Percentiles rank a stretch among this genome's conserved stretches.
Evolutionary conservation across 2,888 invertebrate genomes (phyloP).

Genomic region (Ochropacha duplaris): DNA sequence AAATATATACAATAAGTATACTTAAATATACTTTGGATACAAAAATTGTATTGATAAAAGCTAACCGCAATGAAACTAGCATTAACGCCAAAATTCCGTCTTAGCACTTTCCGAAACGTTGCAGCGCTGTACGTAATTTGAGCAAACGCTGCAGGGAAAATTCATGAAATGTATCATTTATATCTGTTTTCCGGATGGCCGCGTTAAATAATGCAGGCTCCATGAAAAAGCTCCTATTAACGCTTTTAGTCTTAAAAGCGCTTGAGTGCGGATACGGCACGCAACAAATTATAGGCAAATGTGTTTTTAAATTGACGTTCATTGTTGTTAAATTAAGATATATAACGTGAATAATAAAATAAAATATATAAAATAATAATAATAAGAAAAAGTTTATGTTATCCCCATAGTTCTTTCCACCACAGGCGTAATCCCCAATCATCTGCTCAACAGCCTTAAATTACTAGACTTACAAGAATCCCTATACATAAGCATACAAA

Average conservation of each 20-base stretch:
- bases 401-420: no score
- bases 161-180: slow-evolving; percentile 47
- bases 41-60: slow-evolving; percentile 4
- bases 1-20: no score
- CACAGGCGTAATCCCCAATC: no score
- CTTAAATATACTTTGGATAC: no score
- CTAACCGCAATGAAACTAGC: not conserved
- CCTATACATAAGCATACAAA: no score
- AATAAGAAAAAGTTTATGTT: no score
- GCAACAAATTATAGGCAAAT: slow-evolving; percentile 10
- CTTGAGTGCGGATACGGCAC: slow-evolving; percentile 17
- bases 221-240: slow-evolving; percentile 47
- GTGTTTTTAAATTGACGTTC: slow-evolving; percentile 25
- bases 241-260: slow-evolving; percentile 46
- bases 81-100: not conserved
- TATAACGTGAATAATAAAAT: not conserved
- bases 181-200: slow-evolving; percentile 56
- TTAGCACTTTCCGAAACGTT: not conserved
- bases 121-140: not conserved
- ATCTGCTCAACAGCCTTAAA: no score
- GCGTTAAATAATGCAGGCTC: slow-evolving; percentile 55
- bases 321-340: slow-evolving; percentile 9
- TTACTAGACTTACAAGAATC: no score
- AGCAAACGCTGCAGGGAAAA: slow-evolving; percentile 6
- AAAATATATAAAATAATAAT: no score